Evolutionary conservation across 2,797 vertebrate species (phyloP).

Genomic region (Gymnothorax reevesii): DNA sequence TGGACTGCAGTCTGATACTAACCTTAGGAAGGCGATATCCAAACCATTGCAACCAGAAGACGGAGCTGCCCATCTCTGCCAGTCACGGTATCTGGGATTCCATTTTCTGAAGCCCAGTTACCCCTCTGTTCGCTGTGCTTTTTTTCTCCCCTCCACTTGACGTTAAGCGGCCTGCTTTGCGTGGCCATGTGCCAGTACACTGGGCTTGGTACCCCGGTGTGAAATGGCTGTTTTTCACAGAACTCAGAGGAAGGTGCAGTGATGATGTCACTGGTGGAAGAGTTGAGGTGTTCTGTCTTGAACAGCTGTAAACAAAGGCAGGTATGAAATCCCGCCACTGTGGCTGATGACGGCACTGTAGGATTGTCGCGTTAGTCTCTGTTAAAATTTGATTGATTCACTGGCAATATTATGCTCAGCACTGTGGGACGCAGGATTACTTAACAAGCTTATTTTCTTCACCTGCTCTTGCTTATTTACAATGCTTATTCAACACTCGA

Average conservation of each 20-base stretch:
- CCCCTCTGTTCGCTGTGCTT: not conserved
- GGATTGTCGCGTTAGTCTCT: not conserved
- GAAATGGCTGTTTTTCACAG: not conserved
- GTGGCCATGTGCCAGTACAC: not conserved
- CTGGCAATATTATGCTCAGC: not conserved
- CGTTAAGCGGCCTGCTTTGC: not conserved
- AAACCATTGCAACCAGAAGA: not conserved
- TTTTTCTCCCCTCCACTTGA: not conserved
- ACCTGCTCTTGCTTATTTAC: not conserved
- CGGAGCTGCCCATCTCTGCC: not conserved
- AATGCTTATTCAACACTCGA: not conserved
- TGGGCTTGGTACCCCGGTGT: not conserved
- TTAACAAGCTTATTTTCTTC: not conserved
- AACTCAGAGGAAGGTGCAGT: not conserved
- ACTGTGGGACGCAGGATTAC: not conserved
- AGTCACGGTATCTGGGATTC: not conserved
- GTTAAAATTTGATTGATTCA: too few relatives aligned
- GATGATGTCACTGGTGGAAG: not conserved
- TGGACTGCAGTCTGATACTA: not conserved
- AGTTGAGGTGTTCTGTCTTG: constrained; percentile 9
- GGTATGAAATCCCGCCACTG: not conserved
- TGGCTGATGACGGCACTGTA: not conserved
- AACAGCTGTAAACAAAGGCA: not conserved
- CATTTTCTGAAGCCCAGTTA: not conserved
- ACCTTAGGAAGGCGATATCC: not conserved